Evolutionary conservation across 2,888 invertebrate genomes (phyloP).

Genomic region (Ectemnius cavifrons): DNA sequence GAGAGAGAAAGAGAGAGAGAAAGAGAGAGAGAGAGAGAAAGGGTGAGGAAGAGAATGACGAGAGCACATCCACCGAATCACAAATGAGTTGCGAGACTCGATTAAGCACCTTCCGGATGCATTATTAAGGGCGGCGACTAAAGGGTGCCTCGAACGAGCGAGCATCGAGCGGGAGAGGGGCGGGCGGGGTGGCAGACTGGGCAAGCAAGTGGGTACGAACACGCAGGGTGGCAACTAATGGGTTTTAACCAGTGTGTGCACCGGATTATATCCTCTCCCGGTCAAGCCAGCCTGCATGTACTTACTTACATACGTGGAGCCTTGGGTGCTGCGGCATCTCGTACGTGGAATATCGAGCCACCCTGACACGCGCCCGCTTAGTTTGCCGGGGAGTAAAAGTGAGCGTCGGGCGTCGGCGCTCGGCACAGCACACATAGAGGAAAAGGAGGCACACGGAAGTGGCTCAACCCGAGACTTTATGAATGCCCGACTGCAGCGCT

Average conservation of each 20-base stretch:
- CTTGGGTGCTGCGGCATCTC: not conserved
- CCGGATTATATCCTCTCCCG: conserved; percentile 59
- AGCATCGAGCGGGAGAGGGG: not conserved
- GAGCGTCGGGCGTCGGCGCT: not conserved
- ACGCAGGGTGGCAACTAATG: conserved; percentile 53
- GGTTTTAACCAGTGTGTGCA: conserved; percentile 60
- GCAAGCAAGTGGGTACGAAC: conserved; percentile 16
- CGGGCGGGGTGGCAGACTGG: conserved; percentile 16
- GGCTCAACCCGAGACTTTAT: conserved; percentile 67
- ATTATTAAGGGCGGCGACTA: conserved; percentile 56
- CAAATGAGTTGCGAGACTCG: conserved; percentile 62
- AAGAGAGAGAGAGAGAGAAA: conserved; percentile 6
- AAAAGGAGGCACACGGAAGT: conserved; percentile 28
- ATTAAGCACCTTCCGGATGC: conserved; percentile 61
- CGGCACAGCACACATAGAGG: conserved; percentile 15
- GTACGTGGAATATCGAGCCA: conserved; percentile 1
- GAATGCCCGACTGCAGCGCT: conserved; percentile 60
- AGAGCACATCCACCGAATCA: conserved; percentile 56
- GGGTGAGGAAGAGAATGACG: conserved; percentile 33
- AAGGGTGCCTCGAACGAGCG: conserved; percentile 39
- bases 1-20: conserved; percentile 21
- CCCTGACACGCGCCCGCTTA: too few relatives aligned
- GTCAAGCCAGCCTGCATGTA: conserved; percentile 43
- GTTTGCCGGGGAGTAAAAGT: conserved; percentile 8
- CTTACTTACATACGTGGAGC: not conserved